Evolutionary conservation across 2,113 vertebrate species (phyloP).

Genomic region (Anguilla japonica): DNA sequence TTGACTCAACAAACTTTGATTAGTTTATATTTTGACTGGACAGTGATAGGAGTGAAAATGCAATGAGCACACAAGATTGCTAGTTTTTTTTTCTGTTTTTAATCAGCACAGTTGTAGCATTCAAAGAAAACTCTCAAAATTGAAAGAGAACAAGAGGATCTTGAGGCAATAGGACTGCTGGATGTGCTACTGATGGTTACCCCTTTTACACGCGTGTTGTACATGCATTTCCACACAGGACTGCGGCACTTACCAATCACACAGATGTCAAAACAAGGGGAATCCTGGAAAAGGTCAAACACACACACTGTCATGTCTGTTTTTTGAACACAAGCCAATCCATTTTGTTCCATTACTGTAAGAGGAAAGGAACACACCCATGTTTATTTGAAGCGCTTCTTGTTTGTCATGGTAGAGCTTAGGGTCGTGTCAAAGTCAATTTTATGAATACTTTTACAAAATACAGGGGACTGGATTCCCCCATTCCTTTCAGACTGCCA

Average conservation of each 20-base stretch:
- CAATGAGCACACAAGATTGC: not conserved
- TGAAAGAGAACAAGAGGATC: not conserved
- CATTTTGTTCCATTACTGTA: not conserved
- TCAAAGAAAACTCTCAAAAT: not conserved
- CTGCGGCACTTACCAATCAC: not conserved
- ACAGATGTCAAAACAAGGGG: not conserved
- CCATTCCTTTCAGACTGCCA: not conserved
- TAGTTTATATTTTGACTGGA: not conserved
- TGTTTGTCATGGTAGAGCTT: not conserved
- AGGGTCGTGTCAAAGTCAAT: not conserved
- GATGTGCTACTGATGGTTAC: not conserved
- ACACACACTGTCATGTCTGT: not conserved
- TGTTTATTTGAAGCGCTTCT: not conserved
- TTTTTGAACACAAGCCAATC: not conserved
- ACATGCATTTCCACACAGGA: constrained; percentile 9
- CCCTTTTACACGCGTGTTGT: not conserved
- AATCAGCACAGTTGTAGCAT: not conserved
- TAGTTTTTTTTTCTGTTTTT: not conserved
- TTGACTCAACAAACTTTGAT: not conserved
- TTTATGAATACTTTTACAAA: not conserved
- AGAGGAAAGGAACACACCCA: not conserved
- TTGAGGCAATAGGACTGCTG: not conserved
- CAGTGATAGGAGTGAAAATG: not conserved
- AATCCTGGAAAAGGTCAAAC: not conserved
- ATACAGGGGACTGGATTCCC: not conserved